Conservation (phyloP, 2,113 vertebrate species). For the Piliocolobus tephrosceles region DNA sequence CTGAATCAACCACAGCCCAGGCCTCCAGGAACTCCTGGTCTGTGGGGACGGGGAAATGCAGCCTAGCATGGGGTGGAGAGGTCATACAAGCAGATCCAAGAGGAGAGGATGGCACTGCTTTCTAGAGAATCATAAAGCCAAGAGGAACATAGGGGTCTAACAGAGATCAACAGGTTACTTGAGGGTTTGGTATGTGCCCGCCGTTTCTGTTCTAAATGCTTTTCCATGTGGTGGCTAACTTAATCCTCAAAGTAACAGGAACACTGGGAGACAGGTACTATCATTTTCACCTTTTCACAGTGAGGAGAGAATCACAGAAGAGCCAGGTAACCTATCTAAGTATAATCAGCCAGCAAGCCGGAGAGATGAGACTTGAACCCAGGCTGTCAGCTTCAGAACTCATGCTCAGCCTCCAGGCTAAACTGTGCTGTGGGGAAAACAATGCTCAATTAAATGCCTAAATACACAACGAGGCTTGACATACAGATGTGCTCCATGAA, state of each 20-base stretch:
- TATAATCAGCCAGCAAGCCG: not conserved
- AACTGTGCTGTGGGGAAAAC: not conserved
- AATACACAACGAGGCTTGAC: not conserved
- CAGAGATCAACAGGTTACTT: not conserved
- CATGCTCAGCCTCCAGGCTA: not conserved
- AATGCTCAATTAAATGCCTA: too few relatives aligned
- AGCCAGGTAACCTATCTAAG: not conserved
- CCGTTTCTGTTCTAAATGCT: not conserved
- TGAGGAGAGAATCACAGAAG: not conserved
- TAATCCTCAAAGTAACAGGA: not conserved
- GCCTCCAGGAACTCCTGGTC: not conserved
- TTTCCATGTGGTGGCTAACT: not conserved
- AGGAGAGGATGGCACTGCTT: not conserved
- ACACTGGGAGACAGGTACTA: not conserved
- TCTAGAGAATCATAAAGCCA: not conserved
- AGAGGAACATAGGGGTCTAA: not conserved
- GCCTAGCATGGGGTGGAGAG: too few relatives aligned
- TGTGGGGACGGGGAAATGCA: too few relatives aligned
- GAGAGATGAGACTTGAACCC: not conserved
- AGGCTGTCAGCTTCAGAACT: not conserved
- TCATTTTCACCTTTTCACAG: not conserved
- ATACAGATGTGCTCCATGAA: not conserved
- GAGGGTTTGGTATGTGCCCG: not conserved
- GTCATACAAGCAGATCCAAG: not conserved
- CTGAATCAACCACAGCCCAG: not conserved